Percentiles rank a stretch among this genome's conserved stretches.
These are phyloP conservation scores for Galeopterus variegatus DNA, from an alignment of 2,113 vertebrate genomes.

Conservation along the genomic window DNA sequence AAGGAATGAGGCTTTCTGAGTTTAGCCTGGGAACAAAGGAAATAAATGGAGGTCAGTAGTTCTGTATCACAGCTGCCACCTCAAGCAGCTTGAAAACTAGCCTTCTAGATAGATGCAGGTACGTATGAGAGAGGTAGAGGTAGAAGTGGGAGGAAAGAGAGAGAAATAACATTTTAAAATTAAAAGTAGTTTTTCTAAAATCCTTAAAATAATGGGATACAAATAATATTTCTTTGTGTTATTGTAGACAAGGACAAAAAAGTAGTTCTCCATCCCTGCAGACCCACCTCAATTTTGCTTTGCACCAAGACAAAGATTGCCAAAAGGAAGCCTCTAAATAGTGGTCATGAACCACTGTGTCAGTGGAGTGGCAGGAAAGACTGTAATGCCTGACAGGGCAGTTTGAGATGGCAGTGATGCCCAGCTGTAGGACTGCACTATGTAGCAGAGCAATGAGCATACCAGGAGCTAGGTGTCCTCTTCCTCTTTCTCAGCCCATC, in stretches of 20 bases:
- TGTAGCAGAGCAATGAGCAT: not conserved
- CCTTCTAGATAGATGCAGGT: not conserved
- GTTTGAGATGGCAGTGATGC: not conserved
- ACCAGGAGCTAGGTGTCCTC: not conserved
- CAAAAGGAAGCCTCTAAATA: not conserved
- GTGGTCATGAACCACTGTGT: not conserved
- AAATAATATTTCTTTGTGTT: not conserved
- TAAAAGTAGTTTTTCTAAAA: not conserved
- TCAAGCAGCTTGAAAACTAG: not conserved
- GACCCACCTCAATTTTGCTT: not conserved
- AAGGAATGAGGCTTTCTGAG: not conserved
- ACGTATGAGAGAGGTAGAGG: not conserved
- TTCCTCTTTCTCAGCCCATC: not conserved
- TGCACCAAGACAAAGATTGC: not conserved
- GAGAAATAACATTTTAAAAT: not conserved
- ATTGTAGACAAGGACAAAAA: not conserved
- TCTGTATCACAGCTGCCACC: not conserved
- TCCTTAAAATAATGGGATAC: not conserved
- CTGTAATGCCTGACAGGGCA: not conserved
- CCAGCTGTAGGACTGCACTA: fast-evolving
- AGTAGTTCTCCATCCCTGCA: not conserved
- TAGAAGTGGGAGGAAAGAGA: not conserved
- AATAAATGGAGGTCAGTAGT: no score
- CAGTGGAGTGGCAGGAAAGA: not conserved
- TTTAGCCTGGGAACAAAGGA: not conserved